These are phyloP conservation scores for Bothrops jararaca DNA, from an alignment of 2,113 vertebrate species.

Conservation along the genomic window DNA sequence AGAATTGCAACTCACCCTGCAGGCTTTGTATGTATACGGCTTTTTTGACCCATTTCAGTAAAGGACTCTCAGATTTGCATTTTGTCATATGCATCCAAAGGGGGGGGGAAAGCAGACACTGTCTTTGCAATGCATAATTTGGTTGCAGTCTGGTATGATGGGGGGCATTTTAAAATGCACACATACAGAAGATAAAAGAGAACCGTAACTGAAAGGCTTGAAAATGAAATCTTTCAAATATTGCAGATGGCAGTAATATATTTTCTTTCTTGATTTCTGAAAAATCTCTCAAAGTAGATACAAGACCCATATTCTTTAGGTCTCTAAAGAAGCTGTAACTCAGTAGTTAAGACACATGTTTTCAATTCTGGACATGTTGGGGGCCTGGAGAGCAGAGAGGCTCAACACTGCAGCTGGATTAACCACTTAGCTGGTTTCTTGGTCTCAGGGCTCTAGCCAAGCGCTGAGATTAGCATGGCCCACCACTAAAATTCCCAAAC, in stretches of 20 bases:
- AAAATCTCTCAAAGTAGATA: not conserved
- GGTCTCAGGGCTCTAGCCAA: not conserved
- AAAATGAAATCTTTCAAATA: not conserved
- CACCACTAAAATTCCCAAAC: not conserved
- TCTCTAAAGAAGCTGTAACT: not conserved
- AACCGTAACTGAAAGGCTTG: not conserved
- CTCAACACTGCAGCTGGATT: not conserved
- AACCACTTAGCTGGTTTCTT: not conserved
- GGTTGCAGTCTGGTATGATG: not conserved
- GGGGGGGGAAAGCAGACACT: not conserved
- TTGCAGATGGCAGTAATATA: not conserved
- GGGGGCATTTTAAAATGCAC: not conserved
- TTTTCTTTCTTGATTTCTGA: not conserved
- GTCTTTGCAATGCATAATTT: not conserved
- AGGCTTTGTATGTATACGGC: not conserved
- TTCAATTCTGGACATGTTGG: not conserved
- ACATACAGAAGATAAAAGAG: not conserved
- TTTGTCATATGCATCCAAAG: not conserved
- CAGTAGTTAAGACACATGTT: conserved; percentile 21
- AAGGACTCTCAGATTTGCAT: not conserved
- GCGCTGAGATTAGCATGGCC: not conserved
- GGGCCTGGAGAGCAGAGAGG: not conserved
- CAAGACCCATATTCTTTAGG: not conserved
- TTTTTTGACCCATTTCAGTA: not conserved
- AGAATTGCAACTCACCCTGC: not conserved